Base-by-base conservation (phyloP, 2,797 vertebrate genomes). In the Myotis pilosus region DNA sequence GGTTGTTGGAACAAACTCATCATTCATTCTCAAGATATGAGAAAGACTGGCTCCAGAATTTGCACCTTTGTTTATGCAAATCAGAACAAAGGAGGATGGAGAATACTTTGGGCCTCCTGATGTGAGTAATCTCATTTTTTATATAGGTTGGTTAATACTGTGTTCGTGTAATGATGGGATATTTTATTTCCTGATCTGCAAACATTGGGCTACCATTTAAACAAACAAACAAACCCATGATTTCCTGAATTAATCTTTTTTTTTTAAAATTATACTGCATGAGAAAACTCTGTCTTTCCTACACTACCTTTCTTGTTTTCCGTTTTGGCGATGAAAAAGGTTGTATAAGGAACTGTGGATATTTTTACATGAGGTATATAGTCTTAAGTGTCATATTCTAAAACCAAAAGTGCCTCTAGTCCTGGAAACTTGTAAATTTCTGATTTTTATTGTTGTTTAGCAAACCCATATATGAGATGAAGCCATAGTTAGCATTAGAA, bases 111-210 rank as follows among this genome's bases (percentile, higher is more conserved):
- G 53, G 22, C 28, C n/a, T 94, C 76, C 69, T 53, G 38, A 9
- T 87, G 91, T 96, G 79, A 94, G 83, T 95, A 90, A 89, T 55
- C 85, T 81, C 15, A 68, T 81, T 62, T 86, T 79, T 85, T 92
- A 79, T 72, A 66, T 74, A 74, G 66, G 30, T 62, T 89, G 66
- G 44, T 68, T 74, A 90, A 44, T 36, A 72, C 69, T 38, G 12
- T 95, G 25, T 36, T 87, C 91, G 47, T 92, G 49, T 89, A 89
- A 57, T 15, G 22, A 64, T 62, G 87, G 60, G 33, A 22, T 93
- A 72, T 79, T 96, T 94, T 79, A 82, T 79, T 94, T 95, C 44
- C 22, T 88, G 30, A 41, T 53, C 23, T 6, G 9, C 13, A 91
- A 33, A 87, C n/a, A 62, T 36, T 62, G 69, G 83, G 72, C 47